Evolutionary conservation across 2,797 vertebrate genomes (phyloP), one percentile per base, ranked within the genome.

Genomic region (Falco columbarius): DNA sequence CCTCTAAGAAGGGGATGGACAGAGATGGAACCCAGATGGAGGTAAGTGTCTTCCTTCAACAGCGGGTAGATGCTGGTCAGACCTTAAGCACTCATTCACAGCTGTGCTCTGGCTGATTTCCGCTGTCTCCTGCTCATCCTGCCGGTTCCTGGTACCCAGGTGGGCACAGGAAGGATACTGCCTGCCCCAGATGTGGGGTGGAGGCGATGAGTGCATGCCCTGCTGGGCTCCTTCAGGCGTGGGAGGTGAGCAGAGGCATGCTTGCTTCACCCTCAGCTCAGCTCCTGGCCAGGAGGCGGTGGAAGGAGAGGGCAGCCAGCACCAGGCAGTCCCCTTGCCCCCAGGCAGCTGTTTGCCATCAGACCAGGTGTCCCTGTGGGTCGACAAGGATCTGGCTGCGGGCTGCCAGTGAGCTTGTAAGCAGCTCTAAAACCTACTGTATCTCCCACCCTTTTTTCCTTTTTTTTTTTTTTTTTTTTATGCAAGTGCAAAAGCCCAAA

Each of bases 401-500:
- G 49, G n/a, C 9, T 8, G 47, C 52, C 26, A 29, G 38, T 2
- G n/a, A 76, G 71, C 27, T 85, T 86, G 40, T 81, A 87, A 89
- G 49, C 7, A 16, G 56, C 2, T 5, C 54, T 77, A 77, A 93
- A 89, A n/a, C 14, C 65, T 89, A 72, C 54, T 68, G 8, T 68
- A 55, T 72, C 59, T 72, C 24, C 15, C 7, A 14, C 23, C 0
- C 16, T 9, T 42, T 18, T 10, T 8, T 5, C 1, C 2, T 6
- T 3, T 9, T 14, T 11, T 14, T 3, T 61, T 65, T 74, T 6
- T 14, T 9, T 11, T 3, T 61, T 65, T 74, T 26, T 5, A 62
- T 68, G 46, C 94, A 97, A 96, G 92, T 96, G 94, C 81, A 94
- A 95, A 87, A 96, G 79, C 84, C 90, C 86, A 24, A 93, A 94